Base-by-base conservation (phyloP, 1,140 invertebrate species). In the Varroa destructor region DNA sequence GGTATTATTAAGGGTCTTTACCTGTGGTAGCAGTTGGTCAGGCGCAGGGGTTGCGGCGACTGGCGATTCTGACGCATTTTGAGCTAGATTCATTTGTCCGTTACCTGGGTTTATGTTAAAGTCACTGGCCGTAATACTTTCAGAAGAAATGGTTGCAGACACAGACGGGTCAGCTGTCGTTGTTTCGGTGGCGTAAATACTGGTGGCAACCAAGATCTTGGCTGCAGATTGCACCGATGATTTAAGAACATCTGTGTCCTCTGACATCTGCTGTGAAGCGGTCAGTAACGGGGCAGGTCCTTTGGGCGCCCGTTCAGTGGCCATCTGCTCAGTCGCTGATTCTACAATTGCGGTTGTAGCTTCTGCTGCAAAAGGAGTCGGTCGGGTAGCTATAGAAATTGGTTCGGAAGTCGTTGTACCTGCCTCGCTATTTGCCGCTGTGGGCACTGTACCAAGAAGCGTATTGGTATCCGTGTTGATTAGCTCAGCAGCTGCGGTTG, bases 121-220 rank as follows among this genome's bases (percentile, higher is more conserved):
- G 8, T 25, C 61, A 46, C 14, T 2, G 40, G 12, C 61, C 1
- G 14, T 40, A 37, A 40, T 12, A 2, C 40, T 12, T 46, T 67
- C 61, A 37, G 61, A 10, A 40, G 36, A 37, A 2, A 37, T 12
- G 40, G 61, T 37, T 12, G 61, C 12, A 67, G 3, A 37, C 12
- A 40, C 42, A 40, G 14, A 2, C 36, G 12, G 10, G 10, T 43
- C 37, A 36, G 61, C 37, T 40, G 61, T 67, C 57, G 57, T 5
- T 4, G 40, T 67, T 40, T 67, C 61, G 1, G 46, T 46, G 12
- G 12, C 61, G 40, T 12, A 43, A 46, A 67, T 67, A 37, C 61
- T 67, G 1, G 61, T 67, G 2, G 61, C 61, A 14, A 67, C 61
- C 3, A 37, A 67, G 61, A 67, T 37, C 61, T 67, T 37, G 37